These are phyloP conservation scores for Hemicentrotus pulcherrimus DNA, from an alignment of 35 echinoderm and acorn worm genomes.

Conservation along the genomic window DNA sequence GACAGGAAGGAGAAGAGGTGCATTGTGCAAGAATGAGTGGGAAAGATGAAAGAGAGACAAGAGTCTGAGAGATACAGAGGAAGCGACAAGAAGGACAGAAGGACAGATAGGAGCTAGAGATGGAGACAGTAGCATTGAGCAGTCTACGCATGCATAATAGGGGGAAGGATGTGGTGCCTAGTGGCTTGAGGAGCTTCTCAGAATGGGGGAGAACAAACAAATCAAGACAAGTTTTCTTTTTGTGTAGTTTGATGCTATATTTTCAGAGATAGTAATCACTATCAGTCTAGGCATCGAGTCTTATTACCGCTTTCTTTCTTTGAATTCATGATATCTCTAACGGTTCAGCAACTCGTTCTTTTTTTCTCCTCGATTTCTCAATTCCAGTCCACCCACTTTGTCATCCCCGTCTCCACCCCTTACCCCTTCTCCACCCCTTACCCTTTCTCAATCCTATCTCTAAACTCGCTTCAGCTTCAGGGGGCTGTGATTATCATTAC, in stretches of 20 bases:
- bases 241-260: background rate
- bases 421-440: background rate
- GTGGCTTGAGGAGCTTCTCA: background rate
- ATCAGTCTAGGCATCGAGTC: background rate
- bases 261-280: background rate
- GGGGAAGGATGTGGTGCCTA: background rate
- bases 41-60: too few relatives aligned
- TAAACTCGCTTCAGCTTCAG: too few relatives aligned
- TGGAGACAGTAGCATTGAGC: background rate
- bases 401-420: background rate
- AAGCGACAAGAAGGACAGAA: background rate
- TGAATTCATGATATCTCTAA: background rate
- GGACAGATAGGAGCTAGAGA: background rate
- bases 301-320: too few relatives aligned
- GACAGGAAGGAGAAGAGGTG: too few relatives aligned
- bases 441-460: background rate
- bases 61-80: too few relatives aligned
- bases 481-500: too few relatives aligned
- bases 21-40: too few relatives aligned
- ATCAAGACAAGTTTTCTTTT: background rate
- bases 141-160: background rate
- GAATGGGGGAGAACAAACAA: background rate
- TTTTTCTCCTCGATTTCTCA: background rate
- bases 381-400: too few relatives aligned
- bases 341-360: background rate